phyloP scores from a whole-genome alignment of 1,140 invertebrate genomes.

The Trichogramma pretiosum region DNA sequence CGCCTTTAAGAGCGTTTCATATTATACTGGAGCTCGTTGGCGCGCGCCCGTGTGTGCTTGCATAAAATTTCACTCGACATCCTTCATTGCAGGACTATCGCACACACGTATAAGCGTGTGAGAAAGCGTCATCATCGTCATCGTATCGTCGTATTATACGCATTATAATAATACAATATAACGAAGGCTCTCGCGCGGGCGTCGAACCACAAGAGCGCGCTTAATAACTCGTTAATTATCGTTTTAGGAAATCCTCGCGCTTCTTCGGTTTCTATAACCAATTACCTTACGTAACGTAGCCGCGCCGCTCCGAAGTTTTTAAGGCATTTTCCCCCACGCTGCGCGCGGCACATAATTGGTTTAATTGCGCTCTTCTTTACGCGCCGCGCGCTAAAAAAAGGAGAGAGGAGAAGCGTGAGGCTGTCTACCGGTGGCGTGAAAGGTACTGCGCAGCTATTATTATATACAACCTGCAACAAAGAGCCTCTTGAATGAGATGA shows the following conservation, averaged over 20 bases:
- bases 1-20: too few species aligned
- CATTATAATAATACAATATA: too few species aligned
- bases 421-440: too few species aligned
- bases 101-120: conserved; percentile 35
- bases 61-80: too few species aligned
- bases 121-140: conserved; percentile 22
- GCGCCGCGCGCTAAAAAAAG: conserved; percentile 24
- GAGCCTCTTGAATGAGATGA: too few species aligned
- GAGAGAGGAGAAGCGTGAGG: background rate
- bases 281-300: conserved; percentile 42
- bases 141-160: background rate
- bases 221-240: conserved; percentile 50
- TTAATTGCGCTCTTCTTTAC: conserved; percentile 44
- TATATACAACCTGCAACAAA: too few species aligned
- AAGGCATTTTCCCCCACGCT: conserved; percentile 36
- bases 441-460: too few species aligned
- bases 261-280: conserved; percentile 25
- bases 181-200: too few species aligned
- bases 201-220: conserved; percentile 21
- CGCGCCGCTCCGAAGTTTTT: conserved; percentile 24
- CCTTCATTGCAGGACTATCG: too few species aligned
- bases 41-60: background rate
- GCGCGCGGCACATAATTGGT: conserved; percentile 38
- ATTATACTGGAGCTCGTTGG: too few species aligned
- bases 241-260: conserved; percentile 45